Evolutionary conservation across 2,113 vertebrate genomes (phyloP), one percentile per base, ranked within the genome.

Genomic region (Puntigrus tetrazona): DNA sequence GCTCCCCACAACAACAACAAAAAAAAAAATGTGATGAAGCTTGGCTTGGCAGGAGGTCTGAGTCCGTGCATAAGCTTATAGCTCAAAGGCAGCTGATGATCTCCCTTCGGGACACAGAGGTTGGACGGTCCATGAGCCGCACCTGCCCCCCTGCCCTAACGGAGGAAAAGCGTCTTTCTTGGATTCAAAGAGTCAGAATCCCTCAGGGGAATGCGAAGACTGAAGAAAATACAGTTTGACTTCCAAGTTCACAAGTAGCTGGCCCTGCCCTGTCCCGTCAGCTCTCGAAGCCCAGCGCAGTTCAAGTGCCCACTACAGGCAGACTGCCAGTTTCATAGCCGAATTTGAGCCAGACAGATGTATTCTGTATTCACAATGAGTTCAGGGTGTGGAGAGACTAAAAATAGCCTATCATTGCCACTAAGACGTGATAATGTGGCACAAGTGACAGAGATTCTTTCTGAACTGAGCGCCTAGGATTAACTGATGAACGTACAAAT

Each of bases 291-390:
- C 87, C 83, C 72, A 86, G 81, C 88, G 57, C 83, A 86, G 88
- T 87, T 88, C 85, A 85, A 87, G 91, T 86, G 88, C 89, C 80
- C 6, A 78, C 83, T 63, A 77, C 81, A 50, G 88, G 90, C 88
- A 85, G 81, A 73, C 36, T 84, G 91, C 90, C 92, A 92, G 88
- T 78, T 87, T 87, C 89, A 74, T 85, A 90, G 90, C 90, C 85
- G 87, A 91, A 87, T 89, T 74, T 84, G 87, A 90, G 88, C 87
- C 34, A 57, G 89, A 89, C 90, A 89, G 89, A 86, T 87, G 84
- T 84, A 87, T 91, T 90, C 86, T 90, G 85, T 86, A 82, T 83
- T 84, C 87, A 93, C 88, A 93, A 92, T 92, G 90, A 89, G 90
- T 86, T 78, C 84, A 78, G 89, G 90, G 89, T 91, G 91, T 87